These are phyloP conservation scores for Gymnoscopelus microlampas DNA, from an alignment of 2,797 vertebrate genomes.

Conservation along the genomic window DNA sequence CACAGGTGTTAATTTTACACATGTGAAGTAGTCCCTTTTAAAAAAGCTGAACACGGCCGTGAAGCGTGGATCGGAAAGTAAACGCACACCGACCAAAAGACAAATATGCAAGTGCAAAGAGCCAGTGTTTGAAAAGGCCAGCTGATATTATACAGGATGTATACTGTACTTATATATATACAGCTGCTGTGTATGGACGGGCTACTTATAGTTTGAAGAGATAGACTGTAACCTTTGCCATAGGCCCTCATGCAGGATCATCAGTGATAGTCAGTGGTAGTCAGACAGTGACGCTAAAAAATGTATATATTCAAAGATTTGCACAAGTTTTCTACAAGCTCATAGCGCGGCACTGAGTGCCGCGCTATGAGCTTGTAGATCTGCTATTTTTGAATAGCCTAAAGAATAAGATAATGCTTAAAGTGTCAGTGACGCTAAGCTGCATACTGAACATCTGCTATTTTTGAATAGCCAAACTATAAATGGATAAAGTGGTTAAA, in stretches of 20 bases:
- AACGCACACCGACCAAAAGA: constrained; percentile 53
- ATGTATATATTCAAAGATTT: too few species aligned
- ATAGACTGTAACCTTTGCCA: constrained; percentile 18
- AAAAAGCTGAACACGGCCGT: constrained; percentile 33
- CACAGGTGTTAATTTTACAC: constrained; percentile 60
- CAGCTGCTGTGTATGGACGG: constrained; percentile 20
- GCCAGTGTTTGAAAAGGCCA: constrained; percentile 42
- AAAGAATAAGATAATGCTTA: constrained; percentile 26
- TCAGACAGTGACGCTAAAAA: too few species aligned
- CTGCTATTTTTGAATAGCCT: too few species aligned
- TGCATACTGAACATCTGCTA: constrained; percentile 1
- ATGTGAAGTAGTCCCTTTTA: constrained; percentile 52
- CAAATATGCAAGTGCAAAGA: constrained; percentile 56
- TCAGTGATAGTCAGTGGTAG: too few species aligned
- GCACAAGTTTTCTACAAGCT: too few species aligned
- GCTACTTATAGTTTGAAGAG: constrained; percentile 49
- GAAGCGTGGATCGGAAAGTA: constrained; percentile 49
- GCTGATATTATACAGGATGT: constrained; percentile 30
- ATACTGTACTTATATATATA: background rate
- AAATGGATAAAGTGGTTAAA: too few species aligned
- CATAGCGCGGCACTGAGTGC: too few species aligned
- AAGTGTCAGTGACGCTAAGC: background rate
- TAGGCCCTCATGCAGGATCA: constrained; percentile 5
- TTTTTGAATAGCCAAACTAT: too few species aligned
- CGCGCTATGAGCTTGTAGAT: too few species aligned